Base-by-base conservation (phyloP, 2,113 vertebrate genomes). In the Macrotus californicus region DNA sequence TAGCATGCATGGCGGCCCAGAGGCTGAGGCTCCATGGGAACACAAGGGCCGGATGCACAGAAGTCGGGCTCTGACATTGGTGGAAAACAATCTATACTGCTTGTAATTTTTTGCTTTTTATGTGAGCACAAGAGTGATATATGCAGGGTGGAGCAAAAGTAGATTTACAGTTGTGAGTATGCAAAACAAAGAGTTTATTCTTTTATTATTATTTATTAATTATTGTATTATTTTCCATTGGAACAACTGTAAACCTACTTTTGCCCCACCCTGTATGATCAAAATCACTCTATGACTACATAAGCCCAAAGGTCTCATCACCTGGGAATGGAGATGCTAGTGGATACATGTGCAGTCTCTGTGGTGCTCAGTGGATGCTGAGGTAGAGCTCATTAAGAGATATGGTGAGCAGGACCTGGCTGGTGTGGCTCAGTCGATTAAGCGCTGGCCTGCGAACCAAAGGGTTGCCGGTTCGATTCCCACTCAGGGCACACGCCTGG, bases 1-100 rank as follows among this genome's bases (percentile, higher is more conserved):
- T 26, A 11, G 14, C 18, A 7, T 36, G 36, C 4, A 0, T 0
- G 18, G 0, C 2, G 70, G 64, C 46, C 16, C 29, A 22, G 34
- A n/a, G 3, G 18, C 3, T 5, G 26, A 56, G 6, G 36, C 9
- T 41, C 0, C 13, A 1, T 43, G 84, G 46, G 54, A 24, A 61
- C 12, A 8, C 10, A 2, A 0, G 29, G 36, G 29, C 34, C 24
- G 31, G 0, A 13, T 13, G 91, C 76, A 73, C 24, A 24, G 31
- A 36, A 14, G 39, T 11, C 6, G 10, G 66, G 39, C 56, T 85
- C 31, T 39, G 24, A 21, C 1, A 0, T 19, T 13, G n/a, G 31
- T 61, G 61, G 46, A 59, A 61, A 50, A 10, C 12, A 13, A 7
- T 24, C 5, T 4, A 18, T 0, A 1, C 93, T 66, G 19, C 50